Conservation (phyloP, 2,888 invertebrate genomes). For the Luperina testacea region DNA sequence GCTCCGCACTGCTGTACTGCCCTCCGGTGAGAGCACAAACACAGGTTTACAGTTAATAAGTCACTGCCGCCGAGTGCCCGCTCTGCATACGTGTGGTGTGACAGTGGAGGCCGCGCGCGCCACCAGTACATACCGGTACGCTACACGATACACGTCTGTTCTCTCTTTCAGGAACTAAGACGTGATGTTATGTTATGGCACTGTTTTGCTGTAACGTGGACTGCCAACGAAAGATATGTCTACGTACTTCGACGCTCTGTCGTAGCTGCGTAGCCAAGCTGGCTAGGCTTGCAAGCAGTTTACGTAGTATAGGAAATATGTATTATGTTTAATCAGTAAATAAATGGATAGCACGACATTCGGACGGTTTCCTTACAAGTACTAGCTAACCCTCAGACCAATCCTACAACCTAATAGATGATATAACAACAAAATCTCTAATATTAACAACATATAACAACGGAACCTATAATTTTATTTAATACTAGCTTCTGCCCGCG, state of each 20-base stretch:
- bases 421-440: too few relatives aligned
- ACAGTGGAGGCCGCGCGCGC: not conserved
- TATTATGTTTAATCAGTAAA: too few relatives aligned
- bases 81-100: not conserved
- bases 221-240: not conserved
- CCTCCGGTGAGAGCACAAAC: not conserved
- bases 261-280: constrained; percentile 6
- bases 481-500: too few relatives aligned
- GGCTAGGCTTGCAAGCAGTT: too few relatives aligned
- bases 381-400: too few relatives aligned
- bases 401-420: too few relatives aligned
- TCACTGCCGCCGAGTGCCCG: not conserved
- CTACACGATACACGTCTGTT: not conserved
- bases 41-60: not conserved
- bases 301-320: too few relatives aligned
- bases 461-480: too few relatives aligned
- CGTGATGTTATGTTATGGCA: not conserved
- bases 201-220: not conserved
- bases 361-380: too few relatives aligned
- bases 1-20: not conserved
- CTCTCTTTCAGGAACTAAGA: not conserved
- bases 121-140: not conserved
- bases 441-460: too few relatives aligned
- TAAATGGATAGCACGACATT: too few relatives aligned
- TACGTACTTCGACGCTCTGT: not conserved